Evolutionary conservation across 2,113 vertebrate genomes (phyloP).

Genomic region (Alligator mississippiensis): DNA sequence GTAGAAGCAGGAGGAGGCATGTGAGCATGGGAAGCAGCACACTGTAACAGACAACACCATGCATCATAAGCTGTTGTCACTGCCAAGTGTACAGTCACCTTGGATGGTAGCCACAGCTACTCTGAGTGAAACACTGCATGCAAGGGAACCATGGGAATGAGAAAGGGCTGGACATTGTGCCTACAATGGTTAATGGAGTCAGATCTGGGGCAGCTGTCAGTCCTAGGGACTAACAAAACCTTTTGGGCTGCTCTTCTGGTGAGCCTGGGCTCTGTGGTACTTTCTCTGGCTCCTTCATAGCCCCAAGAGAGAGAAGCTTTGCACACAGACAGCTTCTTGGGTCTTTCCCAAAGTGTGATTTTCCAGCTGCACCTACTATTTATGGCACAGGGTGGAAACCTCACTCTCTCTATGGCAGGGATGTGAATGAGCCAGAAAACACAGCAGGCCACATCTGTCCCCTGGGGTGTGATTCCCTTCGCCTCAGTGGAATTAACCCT

Average conservation of each 20-base stretch:
- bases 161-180: too few species aligned
- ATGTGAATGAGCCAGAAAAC: neutral
- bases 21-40: neutral
- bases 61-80: neutral
- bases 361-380: neutral
- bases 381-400: fast-evolving
- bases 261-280: neutral
- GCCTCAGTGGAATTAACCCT: neutral
- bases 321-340: neutral
- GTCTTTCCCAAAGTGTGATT: neutral
- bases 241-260: neutral
- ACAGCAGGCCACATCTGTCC: neutral
- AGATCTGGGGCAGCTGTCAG: neutral
- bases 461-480: neutral
- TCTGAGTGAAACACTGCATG: neutral
- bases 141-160: neutral
- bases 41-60: neutral
- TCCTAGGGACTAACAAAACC: neutral
- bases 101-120: neutral
- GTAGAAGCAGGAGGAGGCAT: too few species aligned
- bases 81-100: neutral
- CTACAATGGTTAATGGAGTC: neutral
- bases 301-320: neutral
- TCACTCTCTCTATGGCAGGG: neutral
- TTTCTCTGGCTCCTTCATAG: fast-evolving